Percentiles rank a stretch among this genome's conserved stretches.
phyloP scores from a whole-genome alignment of 2,113 vertebrate species.

The Phoxinus phoxinus region DNA sequence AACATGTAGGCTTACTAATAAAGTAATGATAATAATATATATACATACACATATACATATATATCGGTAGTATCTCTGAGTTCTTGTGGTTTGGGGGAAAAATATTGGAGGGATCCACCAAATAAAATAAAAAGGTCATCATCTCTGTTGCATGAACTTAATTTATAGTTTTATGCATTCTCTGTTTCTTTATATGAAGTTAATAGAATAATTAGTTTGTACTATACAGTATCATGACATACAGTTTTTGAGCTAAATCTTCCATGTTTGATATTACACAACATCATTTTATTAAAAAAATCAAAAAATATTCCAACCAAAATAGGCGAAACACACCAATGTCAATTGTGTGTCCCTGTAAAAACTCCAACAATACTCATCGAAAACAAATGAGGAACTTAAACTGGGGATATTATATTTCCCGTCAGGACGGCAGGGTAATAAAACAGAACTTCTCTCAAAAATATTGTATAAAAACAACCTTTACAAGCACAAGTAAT shows the following conservation, averaged over 20 bases:
- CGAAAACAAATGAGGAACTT: neutral
- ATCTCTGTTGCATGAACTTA: no score
- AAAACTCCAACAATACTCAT: neutral
- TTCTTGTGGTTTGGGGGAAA: no score
- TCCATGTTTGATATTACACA: neutral
- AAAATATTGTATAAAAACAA: neutral
- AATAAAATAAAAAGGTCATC: no score
- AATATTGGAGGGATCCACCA: no score
- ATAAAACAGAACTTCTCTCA: neutral
- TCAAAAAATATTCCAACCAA: neutral
- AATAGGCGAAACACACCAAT: neutral
- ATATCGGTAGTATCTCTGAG: no score
- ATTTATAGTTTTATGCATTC: no score
- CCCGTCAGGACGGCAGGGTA: neutral
- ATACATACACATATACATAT: no score
- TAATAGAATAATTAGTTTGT: neutral
- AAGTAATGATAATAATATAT: no score
- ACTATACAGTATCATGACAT: neutral
- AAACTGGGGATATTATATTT: neutral
- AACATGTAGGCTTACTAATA: no score
- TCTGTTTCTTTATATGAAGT: no score
- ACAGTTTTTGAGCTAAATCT: neutral
- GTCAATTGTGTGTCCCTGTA: neutral
- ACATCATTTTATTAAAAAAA: neutral
- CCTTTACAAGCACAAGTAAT: neutral